Conservation (phyloP, 2,797 vertebrate genomes). For the Gobionotothen gibberifrons region DNA sequence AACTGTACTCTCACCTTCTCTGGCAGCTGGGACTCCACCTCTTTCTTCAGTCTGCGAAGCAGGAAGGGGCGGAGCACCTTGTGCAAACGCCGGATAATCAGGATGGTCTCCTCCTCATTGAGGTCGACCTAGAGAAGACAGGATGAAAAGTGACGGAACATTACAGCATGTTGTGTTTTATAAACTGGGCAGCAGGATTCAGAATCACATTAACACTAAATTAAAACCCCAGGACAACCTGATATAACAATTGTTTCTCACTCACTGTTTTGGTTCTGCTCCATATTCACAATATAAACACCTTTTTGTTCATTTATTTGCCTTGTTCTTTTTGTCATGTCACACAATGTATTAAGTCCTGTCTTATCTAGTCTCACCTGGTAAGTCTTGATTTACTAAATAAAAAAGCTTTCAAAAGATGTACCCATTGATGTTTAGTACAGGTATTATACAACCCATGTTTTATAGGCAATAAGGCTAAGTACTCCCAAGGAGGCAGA, state of each 20-base stretch:
- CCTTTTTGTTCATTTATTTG: too few species aligned
- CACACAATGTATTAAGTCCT: too few species aligned
- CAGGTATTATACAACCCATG: neutral
- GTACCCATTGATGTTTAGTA: neutral
- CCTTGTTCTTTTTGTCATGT: too few species aligned
- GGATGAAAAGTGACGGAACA: neutral
- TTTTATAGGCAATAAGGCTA: too few species aligned
- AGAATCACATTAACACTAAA: neutral
- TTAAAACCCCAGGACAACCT: neutral
- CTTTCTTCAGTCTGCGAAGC: slow-evolving; percentile 94
- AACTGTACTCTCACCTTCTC: slow-evolving; percentile 86
- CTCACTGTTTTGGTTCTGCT: too few species aligned
- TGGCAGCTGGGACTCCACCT: slow-evolving; percentile 95
- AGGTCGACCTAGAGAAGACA: slow-evolving; percentile 87
- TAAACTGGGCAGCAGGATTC: neutral
- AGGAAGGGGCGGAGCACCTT: slow-evolving; percentile 96
- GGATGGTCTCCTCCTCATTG: slow-evolving; percentile 96
- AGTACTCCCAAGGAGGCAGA: neutral
- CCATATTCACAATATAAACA: too few species aligned
- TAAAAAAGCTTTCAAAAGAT: neutral
- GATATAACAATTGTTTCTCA: too few species aligned
- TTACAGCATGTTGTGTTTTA: neutral
- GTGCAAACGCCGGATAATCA: slow-evolving; percentile 95
- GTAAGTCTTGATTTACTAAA: too few species aligned
- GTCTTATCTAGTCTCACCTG: too few species aligned